phyloP scores from a whole-genome alignment of 2,797 vertebrate genomes.

The Chloroceryle inda region DNA sequence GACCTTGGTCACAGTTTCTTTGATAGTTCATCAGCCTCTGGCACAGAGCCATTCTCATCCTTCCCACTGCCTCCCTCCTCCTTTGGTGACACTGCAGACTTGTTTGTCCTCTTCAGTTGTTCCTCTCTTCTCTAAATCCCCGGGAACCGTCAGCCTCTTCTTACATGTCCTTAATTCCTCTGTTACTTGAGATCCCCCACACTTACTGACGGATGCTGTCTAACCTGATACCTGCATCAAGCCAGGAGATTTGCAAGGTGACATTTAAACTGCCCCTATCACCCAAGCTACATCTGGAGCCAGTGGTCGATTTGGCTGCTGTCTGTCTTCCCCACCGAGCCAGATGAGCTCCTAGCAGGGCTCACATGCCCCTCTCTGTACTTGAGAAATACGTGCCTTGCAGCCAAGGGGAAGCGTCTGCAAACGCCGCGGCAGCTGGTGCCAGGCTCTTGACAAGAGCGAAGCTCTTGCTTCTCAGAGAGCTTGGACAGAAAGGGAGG shows the following conservation, averaged over 20 bases:
- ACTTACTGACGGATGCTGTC: not conserved
- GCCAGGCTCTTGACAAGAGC: not conserved
- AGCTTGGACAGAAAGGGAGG: not conserved
- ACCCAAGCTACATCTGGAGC: not conserved
- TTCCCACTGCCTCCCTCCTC: not conserved
- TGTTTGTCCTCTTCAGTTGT: slow-evolving; percentile 1
- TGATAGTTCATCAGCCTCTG: slow-evolving; percentile 10
- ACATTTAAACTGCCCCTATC: not conserved
- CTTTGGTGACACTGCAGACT: not conserved
- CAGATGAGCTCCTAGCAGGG: not conserved
- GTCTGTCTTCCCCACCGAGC: not conserved
- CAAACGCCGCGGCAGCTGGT: not conserved
- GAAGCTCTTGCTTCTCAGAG: not conserved
- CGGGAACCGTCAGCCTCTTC: not conserved
- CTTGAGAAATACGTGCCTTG: not conserved
- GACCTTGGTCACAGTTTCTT: not conserved
- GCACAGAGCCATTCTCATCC: not conserved
- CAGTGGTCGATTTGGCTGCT: not conserved
- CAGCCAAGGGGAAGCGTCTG: not conserved
- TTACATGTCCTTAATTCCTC: not conserved
- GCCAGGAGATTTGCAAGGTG: not conserved
- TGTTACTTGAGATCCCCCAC: not conserved
- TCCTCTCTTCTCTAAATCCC: not conserved
- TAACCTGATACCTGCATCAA: not conserved
- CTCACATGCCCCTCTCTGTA: not conserved